Evolutionary conservation across 2,797 vertebrate genomes (phyloP), one percentile per base, ranked within the genome.

Genomic region (Otolemur crassicaudatus): DNA sequence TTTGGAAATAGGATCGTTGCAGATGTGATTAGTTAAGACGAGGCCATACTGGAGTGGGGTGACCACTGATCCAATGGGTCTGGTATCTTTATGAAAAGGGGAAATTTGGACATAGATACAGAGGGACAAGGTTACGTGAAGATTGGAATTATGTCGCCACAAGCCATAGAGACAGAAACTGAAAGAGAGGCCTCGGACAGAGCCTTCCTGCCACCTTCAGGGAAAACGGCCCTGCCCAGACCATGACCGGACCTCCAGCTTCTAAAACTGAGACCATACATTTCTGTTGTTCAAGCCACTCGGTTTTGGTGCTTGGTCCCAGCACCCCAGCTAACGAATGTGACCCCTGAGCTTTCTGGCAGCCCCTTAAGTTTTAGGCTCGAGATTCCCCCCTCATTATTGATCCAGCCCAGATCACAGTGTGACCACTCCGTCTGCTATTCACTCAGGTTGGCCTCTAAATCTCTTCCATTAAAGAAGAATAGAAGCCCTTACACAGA

Each of bases 141-240:
- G 43, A 22, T 0, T 77, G 75, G n/a, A 73, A 7, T 37, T 20
- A 12, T 0, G 11, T 23, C 53, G 7, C 31, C 27, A 31, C 20
- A 22, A 31, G 37, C 19, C 65, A 25, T 49, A 29, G 10, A 82
- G 31, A 23, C 34, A 29, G 46, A 27, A 69, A 43, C 65, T 56
- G 17, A 23, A 58, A 40, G n/a, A 75, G 49, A 43, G 3, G 27
- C 37, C 17, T 27, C 34, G 20, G 16, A 12, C 16, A 43, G 67
- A 49, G 14, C 37, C 27, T 65, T n/a, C 13, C 31, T 22, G 7
- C 29, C 14, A 20, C 31, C 58, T 60, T 31, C 61, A 7, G 72
- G 34, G n/a, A 58, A 1, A 0, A 0, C 0, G 1, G 86, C 34
- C 83, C 73, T 37, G 31, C 40, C 11, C 5, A 69, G 0, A 23